phyloP scores from a whole-genome alignment of 2,113 vertebrate species.

The Melierax canorus region DNA sequence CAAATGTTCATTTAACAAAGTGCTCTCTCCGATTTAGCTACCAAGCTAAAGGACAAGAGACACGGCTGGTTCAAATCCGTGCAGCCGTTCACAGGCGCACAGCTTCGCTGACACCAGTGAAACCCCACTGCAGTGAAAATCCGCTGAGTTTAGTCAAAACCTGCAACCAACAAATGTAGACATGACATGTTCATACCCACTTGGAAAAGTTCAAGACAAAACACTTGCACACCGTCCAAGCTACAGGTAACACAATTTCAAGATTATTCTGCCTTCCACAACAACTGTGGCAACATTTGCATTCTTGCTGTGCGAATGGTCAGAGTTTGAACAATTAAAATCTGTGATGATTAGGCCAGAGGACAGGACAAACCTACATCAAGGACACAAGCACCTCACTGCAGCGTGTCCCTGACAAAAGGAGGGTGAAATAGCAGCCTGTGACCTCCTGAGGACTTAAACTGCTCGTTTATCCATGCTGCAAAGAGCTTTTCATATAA shows the following conservation, averaged over 20 bases:
- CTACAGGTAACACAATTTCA: background rate
- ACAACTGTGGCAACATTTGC: background rate
- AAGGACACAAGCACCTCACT: background rate
- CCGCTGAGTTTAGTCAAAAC: background rate
- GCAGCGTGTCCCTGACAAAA: background rate
- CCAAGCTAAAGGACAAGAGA: background rate
- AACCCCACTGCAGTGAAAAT: background rate
- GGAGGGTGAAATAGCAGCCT: background rate
- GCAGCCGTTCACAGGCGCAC: rapidly evolving
- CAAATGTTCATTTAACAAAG: background rate
- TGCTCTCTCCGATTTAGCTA: background rate
- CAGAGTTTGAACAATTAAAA: background rate
- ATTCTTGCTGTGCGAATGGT: background rate
- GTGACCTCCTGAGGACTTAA: background rate
- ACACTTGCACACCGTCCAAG: background rate
- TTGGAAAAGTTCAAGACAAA: background rate
- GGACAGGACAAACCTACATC: background rate
- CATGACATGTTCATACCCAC: too few relatives aligned
- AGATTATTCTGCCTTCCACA: background rate
- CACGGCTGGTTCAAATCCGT: rapidly evolving
- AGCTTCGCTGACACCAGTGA: background rate
- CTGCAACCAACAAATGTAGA: background rate
- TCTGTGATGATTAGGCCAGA: background rate
- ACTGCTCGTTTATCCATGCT: background rate
- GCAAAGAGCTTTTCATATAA: background rate